Evolutionary conservation across 92 coral and sea anemone species (phyloP), one percentile per base, ranked within the genome.

Genomic region (Parazoanthus darwini): DNA sequence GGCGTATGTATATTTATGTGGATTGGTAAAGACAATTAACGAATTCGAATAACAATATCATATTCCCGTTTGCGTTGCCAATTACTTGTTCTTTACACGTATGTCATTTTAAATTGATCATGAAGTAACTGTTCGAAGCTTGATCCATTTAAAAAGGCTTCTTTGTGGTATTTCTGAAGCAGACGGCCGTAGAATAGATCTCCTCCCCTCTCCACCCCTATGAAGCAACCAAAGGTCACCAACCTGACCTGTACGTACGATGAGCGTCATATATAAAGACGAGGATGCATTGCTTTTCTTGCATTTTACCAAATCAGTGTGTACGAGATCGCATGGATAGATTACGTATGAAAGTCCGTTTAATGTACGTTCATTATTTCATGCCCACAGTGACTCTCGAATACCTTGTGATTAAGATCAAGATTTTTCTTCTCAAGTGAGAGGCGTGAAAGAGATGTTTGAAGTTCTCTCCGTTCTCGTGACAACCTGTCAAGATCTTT

Each of bases 351-450:
- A 48, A 15, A 35, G 56, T 71, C 71, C 46, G 46, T 70, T 23
- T 13, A 46, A 81, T 37, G 85, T 70, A 58, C 20, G 85, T 81
- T 36, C 58, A 33, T 33, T 36, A 81, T 79, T 65, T 36, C 33
- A n/a, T 25, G 54, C 58, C 65, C 87, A 83, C 44, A 77, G 65
- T 84, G 78, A 35, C 38, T 67, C 48, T 20, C 79, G 89, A 82
- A 82, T 90, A 90, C 92, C 92, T 90, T 90, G 82, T 86, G 88
- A 90, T 70, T 88, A 90, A 77, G 85, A 86, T 85, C 82, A 70
- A 90, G 92, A 66, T 82, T 80, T 90, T 90, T 90, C 89, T 90
- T 90, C 89, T 90, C 92, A 86, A 85, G 89, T 65, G 82, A 78
- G 59, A 82, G 81, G 76, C 89, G 82, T 71, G 78, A 85, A 70